These are phyloP conservation scores for Abrostola triplasia DNA, from an alignment of 2,888 invertebrate genomes.

Conservation along the genomic window DNA sequence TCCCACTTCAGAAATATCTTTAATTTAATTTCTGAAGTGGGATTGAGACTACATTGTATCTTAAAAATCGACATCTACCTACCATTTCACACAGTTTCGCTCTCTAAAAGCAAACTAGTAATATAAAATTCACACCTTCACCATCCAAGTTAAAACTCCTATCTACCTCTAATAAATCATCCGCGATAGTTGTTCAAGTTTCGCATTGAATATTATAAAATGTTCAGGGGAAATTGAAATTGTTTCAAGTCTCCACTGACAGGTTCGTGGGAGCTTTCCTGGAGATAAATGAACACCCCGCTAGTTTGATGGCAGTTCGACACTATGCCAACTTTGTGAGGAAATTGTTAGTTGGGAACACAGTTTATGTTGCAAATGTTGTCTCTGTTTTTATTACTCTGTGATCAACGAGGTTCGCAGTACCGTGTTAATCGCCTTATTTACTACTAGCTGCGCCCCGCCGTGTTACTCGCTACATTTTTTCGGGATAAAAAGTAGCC, in stretches of 20 bases:
- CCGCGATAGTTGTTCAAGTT: slow-evolving; percentile 39
- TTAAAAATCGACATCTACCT: no score
- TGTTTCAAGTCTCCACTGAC: slow-evolving; percentile 51
- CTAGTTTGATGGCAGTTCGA: slow-evolving; percentile 44
- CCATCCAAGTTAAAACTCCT: neutral
- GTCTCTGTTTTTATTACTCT: neutral
- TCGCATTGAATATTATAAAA: slow-evolving; percentile 52
- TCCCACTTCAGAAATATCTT: no score
- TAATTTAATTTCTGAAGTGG: no score
- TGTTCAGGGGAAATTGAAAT: slow-evolving; percentile 55
- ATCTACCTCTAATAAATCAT: slow-evolving; percentile 40
- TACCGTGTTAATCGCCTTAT: no score
- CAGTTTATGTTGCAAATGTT: neutral
- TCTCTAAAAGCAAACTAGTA: neutral
- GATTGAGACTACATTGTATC: no score
- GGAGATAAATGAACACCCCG: slow-evolving; percentile 51
- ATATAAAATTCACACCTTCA: neutral
- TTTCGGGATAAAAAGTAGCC: no score
- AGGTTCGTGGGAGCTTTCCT: slow-evolving; percentile 21
- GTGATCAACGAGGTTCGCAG: no score
- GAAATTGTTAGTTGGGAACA: neutral
- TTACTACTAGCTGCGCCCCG: no score
- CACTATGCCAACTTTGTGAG: slow-evolving; percentile 18
- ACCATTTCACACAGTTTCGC: neutral
- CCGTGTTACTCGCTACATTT: no score